phyloP scores from a whole-genome alignment of 2,888 invertebrate genomes.

The Drosophila quasianomalipes region DNA sequence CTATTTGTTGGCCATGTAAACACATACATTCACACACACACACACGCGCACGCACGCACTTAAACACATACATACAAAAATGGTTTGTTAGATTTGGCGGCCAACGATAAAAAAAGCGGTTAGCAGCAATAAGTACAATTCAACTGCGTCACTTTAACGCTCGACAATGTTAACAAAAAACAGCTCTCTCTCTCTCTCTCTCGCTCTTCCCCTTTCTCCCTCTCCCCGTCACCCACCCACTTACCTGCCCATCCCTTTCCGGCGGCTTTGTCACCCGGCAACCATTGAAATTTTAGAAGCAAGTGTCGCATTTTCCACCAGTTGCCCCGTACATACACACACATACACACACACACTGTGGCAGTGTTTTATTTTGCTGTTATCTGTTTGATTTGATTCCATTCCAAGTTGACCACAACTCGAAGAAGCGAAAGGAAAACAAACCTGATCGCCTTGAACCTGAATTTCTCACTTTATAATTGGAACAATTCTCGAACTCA shows the following conservation, averaged over 20 bases:
- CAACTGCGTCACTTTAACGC: constrained; percentile 38
- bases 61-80: constrained; percentile 1
- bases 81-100: constrained; percentile 2
- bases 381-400: constrained; percentile 41
- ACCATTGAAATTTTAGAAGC: constrained; percentile 46
- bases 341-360: background rate
- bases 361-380: constrained; percentile 19
- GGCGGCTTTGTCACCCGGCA: constrained; percentile 16
- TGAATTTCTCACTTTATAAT: constrained; percentile 5
- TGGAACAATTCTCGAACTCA: background rate
- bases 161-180: constrained; percentile 1
- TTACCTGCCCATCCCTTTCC: constrained; percentile 1
- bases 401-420: constrained; percentile 22
- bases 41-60: background rate
- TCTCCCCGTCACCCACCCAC: background rate
- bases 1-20: background rate
- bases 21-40: background rate
- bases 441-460: constrained; percentile 5
- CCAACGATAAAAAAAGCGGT: background rate
- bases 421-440: background rate
- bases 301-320: constrained; percentile 48
- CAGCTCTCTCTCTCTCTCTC: background rate
- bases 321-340: constrained; percentile 21
- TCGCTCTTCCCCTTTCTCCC: background rate
- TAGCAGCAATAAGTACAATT: constrained; percentile 33